Evolutionary conservation across 2,113 vertebrate genomes (phyloP).

Genomic region (Progne subis): DNA sequence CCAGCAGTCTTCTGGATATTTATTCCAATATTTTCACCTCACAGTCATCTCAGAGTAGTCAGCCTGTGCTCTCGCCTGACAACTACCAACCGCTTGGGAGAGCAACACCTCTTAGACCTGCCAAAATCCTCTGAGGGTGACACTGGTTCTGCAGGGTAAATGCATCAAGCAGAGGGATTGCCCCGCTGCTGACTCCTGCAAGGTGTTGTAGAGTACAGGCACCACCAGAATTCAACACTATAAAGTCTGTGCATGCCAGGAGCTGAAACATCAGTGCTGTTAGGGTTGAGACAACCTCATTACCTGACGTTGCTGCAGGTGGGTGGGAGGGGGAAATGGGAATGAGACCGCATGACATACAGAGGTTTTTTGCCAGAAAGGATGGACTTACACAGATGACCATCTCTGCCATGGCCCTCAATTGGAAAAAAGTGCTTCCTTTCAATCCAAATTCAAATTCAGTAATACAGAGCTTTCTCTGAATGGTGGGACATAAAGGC

Average conservation of each 20-base stretch:
- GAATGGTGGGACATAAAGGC: neutral
- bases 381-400: neutral
- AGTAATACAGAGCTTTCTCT: neutral
- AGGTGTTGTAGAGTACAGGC: neutral
- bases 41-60: neutral
- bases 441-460: neutral
- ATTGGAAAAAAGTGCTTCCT: neutral
- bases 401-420: neutral
- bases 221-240: neutral
- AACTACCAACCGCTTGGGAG: neutral
- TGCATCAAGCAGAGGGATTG: neutral
- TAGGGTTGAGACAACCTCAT: neutral
- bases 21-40: neutral
- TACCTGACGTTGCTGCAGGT: neutral
- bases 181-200: neutral
- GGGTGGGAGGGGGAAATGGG: neutral
- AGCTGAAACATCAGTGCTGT: neutral
- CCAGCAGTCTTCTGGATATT: neutral
- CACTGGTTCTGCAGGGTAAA: neutral
- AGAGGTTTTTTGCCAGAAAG: neutral
- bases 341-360: fast-evolving
- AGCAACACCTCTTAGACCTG: neutral
- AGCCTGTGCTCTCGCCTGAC: neutral
- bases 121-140: neutral
- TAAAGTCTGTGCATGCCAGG: neutral